Conservation (phyloP, 2,113 vertebrate genomes). For the Aspiorhynchus laticeps region DNA sequence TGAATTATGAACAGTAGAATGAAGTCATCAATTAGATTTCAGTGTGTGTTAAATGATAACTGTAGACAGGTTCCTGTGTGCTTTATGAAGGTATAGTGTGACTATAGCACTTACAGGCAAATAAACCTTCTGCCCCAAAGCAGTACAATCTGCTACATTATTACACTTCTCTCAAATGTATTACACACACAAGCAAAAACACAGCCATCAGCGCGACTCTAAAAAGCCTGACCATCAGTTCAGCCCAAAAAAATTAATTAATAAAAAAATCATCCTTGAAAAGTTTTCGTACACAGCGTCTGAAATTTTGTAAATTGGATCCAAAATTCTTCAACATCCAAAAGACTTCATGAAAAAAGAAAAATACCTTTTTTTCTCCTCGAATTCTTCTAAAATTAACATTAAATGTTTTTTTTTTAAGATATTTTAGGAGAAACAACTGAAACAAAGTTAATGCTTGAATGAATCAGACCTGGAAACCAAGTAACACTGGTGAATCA, state of each 20-base stretch:
- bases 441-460: not conserved
- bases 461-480: not conserved
- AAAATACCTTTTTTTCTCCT: not conserved
- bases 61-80: conserved; percentile 37
- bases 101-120: conserved; percentile 57
- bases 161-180: conserved; percentile 26
- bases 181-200: not conserved
- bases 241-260: not conserved
- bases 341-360: too few relatives aligned
- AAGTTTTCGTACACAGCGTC: not conserved
- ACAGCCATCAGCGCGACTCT: not conserved
- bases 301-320: not conserved
- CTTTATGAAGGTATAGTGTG: conserved; percentile 59
- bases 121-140: conserved; percentile 65
- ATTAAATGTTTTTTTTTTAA: too few relatives aligned
- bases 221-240: not conserved
- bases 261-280: not conserved
- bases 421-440: not conserved
- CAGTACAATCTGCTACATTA: conserved; percentile 46
- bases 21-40: not conserved
- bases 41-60: not conserved
- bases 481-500: not conserved
- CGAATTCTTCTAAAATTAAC: not conserved
- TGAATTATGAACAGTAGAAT: not conserved
- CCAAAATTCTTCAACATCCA: not conserved